These are phyloP conservation scores for Glossophaga mutica DNA, from an alignment of 2,797 vertebrate genomes.

Conservation along the genomic window DNA sequence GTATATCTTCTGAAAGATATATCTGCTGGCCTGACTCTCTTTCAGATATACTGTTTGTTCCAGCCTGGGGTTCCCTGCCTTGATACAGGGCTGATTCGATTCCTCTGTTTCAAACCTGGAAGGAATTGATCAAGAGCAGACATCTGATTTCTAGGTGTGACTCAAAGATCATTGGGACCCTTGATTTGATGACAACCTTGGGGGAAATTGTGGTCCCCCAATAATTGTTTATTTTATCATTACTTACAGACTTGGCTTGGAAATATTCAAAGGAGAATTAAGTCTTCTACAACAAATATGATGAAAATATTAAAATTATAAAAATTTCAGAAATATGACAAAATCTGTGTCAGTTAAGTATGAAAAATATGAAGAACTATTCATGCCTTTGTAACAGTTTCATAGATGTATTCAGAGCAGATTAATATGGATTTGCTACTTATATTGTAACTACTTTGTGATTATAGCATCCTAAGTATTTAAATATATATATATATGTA, in stretches of 20 bases:
- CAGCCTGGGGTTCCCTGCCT: not conserved
- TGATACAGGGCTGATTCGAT: not conserved
- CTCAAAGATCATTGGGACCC: not conserved
- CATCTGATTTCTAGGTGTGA: not conserved
- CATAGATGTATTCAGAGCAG: not conserved
- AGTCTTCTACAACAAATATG: not conserved
- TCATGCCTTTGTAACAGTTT: not conserved
- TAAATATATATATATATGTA: not conserved
- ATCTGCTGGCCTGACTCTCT: not conserved
- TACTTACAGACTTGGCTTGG: not conserved
- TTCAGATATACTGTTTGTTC: not conserved
- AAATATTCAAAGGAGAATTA: slow-evolving; percentile 8
- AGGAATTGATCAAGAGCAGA: not conserved
- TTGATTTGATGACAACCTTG: not conserved
- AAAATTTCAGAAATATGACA: not conserved
- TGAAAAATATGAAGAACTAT: not conserved
- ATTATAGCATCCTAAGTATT: not conserved
- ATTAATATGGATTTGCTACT: not conserved
- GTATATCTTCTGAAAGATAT: not conserved
- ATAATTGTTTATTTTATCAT: not conserved
- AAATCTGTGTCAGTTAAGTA: not conserved
- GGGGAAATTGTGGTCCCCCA: not conserved
- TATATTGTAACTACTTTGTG: not conserved
- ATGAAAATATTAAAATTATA: not conserved
- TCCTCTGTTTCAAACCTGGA: not conserved